phyloP scores from a whole-genome alignment of 2,888 invertebrate species.

The Hyppa rectilinea region DNA sequence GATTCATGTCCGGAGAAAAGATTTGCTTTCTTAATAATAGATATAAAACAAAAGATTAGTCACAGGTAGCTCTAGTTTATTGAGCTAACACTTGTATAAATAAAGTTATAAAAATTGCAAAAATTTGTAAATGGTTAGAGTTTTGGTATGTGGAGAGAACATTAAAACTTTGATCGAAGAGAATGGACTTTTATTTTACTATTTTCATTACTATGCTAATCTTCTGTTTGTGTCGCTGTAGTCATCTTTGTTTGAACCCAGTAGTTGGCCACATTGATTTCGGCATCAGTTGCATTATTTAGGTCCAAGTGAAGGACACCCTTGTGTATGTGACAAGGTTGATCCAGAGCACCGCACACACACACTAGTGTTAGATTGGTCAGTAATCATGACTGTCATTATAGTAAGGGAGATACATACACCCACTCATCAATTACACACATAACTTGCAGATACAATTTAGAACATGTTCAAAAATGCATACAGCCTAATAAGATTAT shows the following conservation, averaged over 20 bases:
- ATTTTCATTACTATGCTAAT: background rate
- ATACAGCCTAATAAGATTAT: no score
- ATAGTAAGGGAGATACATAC: no score
- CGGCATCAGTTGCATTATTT: background rate
- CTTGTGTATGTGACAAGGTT: background rate
- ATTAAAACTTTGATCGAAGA: conserved; percentile 86
- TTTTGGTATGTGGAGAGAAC: conserved; percentile 77
- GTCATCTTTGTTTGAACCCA: background rate
- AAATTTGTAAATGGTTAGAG: conserved; percentile 84
- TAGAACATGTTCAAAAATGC: background rate
- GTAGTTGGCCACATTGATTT: background rate
- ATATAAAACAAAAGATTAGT: conserved; percentile 83
- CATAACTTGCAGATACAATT: background rate
- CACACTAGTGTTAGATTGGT: background rate
- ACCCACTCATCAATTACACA: background rate
- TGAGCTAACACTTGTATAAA: conserved; percentile 86
- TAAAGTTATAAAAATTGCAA: conserved; percentile 88
- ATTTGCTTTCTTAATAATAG: conserved; percentile 84
- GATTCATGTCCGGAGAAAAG: conserved; percentile 78
- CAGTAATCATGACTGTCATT: background rate
- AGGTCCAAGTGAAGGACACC: background rate
- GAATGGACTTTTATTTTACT: conserved; percentile 77
- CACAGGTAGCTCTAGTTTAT: conserved; percentile 83
- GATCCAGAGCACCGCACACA: background rate
- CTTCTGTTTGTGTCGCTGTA: background rate